A percentile compares a stretch with the other conserved stretches of the same genome.
Conservation (phyloP, 2,888 invertebrate genomes). For the Brachyptera putata region DNA sequence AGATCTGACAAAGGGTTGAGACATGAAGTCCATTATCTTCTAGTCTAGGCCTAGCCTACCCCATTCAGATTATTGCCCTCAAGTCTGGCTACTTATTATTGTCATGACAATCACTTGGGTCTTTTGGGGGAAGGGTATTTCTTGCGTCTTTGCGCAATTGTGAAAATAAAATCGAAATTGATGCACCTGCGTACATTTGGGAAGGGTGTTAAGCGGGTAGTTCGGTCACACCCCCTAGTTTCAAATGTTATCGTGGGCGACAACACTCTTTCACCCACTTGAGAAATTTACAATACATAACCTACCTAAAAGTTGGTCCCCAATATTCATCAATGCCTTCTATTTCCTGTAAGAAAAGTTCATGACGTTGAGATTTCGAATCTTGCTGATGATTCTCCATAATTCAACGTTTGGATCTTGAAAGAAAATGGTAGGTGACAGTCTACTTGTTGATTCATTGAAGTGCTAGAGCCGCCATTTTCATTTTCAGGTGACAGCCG, state of each 20-base stretch:
- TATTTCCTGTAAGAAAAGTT: conserved; percentile 68
- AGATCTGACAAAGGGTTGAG: conserved; percentile 10
- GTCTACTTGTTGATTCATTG: not conserved
- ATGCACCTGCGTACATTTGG: conserved; percentile 28
- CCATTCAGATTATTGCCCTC: too few relatives aligned
- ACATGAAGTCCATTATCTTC: too few relatives aligned
- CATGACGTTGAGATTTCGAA: conserved; percentile 48
- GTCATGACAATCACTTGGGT: too few relatives aligned
- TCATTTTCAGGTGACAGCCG: too few relatives aligned
- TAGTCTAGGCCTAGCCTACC: too few relatives aligned
- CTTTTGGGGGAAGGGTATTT: not conserved
- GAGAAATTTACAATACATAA: conserved; percentile 8
- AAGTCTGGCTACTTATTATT: too few relatives aligned
- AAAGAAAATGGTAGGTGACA: not conserved
- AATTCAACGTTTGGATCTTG: not conserved
- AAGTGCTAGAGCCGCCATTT: too few relatives aligned
- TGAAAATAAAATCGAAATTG: conserved; percentile 7
- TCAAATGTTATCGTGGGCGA: too few relatives aligned
- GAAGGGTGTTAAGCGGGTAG: conserved; percentile 23
- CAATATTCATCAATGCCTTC: conserved; percentile 89
- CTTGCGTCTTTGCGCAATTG: conserved; percentile 10
- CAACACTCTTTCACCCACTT: too few relatives aligned
- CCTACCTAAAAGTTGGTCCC: conserved; percentile 82
- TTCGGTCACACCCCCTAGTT: not conserved
- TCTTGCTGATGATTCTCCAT: conserved; percentile 25